Percentiles rank a stretch among this genome's conserved stretches.
Conservation (phyloP, 2,113 vertebrate genomes). For the Castor canadensis region DNA sequence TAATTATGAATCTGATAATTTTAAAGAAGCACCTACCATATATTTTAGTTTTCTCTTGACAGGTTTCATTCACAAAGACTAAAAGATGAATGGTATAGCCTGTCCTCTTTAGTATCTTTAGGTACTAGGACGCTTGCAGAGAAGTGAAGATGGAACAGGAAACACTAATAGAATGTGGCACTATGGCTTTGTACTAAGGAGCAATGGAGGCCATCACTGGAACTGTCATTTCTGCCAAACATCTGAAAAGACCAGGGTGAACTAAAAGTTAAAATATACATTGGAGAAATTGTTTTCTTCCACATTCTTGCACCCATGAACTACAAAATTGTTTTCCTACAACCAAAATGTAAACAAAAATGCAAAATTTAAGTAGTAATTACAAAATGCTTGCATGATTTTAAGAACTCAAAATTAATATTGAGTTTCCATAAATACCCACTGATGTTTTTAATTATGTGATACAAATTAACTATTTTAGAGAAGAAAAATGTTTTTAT, state of each 20-base stretch:
- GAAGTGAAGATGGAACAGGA: neutral
- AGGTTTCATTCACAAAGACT: neutral
- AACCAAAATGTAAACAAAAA: constrained; percentile 53
- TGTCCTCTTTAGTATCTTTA: neutral
- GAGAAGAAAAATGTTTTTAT: neutral
- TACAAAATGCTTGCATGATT: constrained; percentile 18
- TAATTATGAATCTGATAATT: neutral
- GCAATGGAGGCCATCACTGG: neutral
- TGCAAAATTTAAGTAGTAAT: constrained; percentile 47
- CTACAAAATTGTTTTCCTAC: constrained; percentile 44
- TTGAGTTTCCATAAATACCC: neutral
- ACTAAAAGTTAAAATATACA: constrained; percentile 37
- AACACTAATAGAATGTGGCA: neutral
- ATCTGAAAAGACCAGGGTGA: neutral
- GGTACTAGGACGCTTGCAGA: neutral
- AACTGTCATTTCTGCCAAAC: neutral
- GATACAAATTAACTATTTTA: neutral
- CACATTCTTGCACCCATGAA: constrained; percentile 28
- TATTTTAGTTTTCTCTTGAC: neutral
- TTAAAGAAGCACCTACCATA: neutral
- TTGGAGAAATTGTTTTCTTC: constrained; percentile 8
- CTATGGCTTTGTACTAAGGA: neutral
- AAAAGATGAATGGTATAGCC: neutral
- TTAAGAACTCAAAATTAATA: constrained; percentile 53
- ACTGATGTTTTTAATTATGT: neutral